Base-by-base conservation (phyloP, 1,140 invertebrate genomes). In the Chymomyza costata region DNA sequence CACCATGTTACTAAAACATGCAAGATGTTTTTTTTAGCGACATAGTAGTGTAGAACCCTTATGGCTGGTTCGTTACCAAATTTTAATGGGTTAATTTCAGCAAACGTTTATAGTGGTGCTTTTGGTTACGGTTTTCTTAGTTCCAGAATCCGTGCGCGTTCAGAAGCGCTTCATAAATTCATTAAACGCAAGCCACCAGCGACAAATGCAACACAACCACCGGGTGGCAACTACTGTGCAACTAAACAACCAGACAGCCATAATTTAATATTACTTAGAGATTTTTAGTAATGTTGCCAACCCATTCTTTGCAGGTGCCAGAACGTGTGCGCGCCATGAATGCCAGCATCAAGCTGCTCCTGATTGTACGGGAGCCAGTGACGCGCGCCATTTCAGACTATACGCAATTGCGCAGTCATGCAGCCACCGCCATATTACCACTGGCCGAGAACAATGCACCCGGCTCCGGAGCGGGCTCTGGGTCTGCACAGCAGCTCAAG, bases 351-450 rank as follows among this genome's bases (percentile, higher is more conserved):
- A 96, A 97, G 80, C 87, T 99, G 18, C 89, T 99, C 32, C 87
- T 99, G 45, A 98, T 99, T 60, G 95, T 99, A 0, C 89, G 97
- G 0, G 96, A 99, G 85, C 97, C 97, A 0, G 96, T 99, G 35
- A 94, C 93, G 15, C 87, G 97, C 49, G 96, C 97, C 39, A 96
- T 99, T 71, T 99, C 97, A 1, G 97, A 99, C 87, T 98, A 97
- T 86, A 94, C 96, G 0, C 97, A 99, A 78, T 84, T 94, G 50
- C 87, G 92, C 31, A 93, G 91, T 52, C 91, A 93, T 71, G 91
- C 92, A 3, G 90, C 93, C 7, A 91, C 91, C 2, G 89, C 90
- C 15, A 82, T 87, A 43, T 86, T 88, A 10, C 89, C 88, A 30
- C 86, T 85, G 48, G 83, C 83, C 15, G 69, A 82, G 35, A 54